These are phyloP conservation scores for Eriosoma lanigerum DNA, from an alignment of 1,140 invertebrate species.

Conservation along the genomic window DNA sequence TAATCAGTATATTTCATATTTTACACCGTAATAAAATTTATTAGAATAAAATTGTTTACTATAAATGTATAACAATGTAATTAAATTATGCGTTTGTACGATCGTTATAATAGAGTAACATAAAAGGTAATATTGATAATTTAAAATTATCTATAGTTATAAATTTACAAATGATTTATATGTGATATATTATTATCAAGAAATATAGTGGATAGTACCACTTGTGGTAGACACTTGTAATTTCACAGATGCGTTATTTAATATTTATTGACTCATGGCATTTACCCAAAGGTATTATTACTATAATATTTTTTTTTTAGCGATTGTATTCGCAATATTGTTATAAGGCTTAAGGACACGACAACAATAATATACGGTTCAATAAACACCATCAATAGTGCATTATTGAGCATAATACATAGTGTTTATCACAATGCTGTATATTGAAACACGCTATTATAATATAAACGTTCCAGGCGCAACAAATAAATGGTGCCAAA, in stretches of 20 bases:
- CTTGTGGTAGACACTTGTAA: no score
- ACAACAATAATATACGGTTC: background rate
- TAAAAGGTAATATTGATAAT: background rate
- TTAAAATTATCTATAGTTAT: slow-evolving; percentile 4
- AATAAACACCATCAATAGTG: slow-evolving; percentile 14
- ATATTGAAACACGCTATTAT: background rate
- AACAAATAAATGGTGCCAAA: background rate
- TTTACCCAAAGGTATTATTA: slow-evolving; percentile 13
- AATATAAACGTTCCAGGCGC: background rate
- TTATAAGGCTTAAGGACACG: background rate
- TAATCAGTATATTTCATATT: no score
- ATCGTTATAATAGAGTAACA: slow-evolving; percentile 5
- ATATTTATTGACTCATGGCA: background rate
- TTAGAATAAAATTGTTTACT: no score
- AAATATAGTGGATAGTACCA: no score
- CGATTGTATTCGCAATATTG: background rate
- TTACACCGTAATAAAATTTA: no score
- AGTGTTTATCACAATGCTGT: background rate
- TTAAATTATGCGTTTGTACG: no score
- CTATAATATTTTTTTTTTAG: background rate
- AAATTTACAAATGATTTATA: slow-evolving; percentile 14
- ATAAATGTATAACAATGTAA: no score
- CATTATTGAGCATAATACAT: background rate
- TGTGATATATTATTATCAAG: background rate
- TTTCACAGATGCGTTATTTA: background rate